A percentile compares a stretch with the other conserved stretches of the same genome.
Evolutionary conservation across 2,888 invertebrate genomes (phyloP).

Genomic region (Automeris io): DNA sequence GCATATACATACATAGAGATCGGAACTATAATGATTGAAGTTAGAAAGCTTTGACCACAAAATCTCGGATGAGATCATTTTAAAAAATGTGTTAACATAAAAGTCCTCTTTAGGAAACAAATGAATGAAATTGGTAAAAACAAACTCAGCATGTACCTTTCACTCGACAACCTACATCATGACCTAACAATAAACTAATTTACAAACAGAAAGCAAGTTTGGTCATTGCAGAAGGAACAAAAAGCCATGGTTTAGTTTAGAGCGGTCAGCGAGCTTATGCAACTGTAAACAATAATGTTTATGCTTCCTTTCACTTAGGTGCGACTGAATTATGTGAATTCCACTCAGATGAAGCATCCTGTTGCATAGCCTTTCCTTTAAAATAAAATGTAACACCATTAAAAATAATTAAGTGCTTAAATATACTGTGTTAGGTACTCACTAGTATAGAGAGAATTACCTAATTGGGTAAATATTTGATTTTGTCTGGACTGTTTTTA

Average conservation of each 20-base stretch:
- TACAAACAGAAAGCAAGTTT: slow-evolving; percentile 42
- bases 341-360: slow-evolving; percentile 10
- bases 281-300: slow-evolving; percentile 43
- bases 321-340: slow-evolving; percentile 13
- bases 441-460: too few relatives aligned
- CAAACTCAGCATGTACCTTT: slow-evolving; percentile 30
- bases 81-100: neutral
- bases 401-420: too few relatives aligned
- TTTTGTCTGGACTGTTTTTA: too few relatives aligned
- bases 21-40: too few relatives aligned
- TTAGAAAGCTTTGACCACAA: neutral
- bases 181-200: slow-evolving; percentile 42
- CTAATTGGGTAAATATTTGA: too few relatives aligned
- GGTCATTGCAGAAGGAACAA: slow-evolving; percentile 31
- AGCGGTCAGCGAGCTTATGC: slow-evolving; percentile 41
- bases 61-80: neutral
- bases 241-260: slow-evolving; percentile 31
- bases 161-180: slow-evolving; percentile 29
- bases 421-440: too few relatives aligned
- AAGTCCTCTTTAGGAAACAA: slow-evolving; percentile 18
- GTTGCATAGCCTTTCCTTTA: slow-evolving; percentile 12
- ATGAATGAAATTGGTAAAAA: slow-evolving; percentile 26
- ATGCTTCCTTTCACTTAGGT: slow-evolving; percentile 44
- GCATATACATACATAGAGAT: too few relatives aligned
- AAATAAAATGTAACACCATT: neutral